Base-by-base conservation (phyloP, 2,113 vertebrate genomes). In the Lathamus discolor region DNA sequence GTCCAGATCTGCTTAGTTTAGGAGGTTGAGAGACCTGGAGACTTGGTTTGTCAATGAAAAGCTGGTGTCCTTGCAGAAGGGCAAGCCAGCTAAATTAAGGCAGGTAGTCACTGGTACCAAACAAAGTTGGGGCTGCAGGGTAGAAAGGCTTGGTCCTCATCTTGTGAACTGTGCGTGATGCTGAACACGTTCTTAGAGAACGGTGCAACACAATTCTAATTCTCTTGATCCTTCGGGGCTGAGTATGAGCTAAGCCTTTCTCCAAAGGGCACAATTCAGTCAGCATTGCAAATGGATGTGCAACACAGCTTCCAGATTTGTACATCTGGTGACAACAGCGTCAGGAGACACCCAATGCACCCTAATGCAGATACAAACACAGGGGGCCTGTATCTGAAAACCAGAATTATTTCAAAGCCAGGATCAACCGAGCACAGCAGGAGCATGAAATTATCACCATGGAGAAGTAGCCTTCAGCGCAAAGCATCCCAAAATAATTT, bases 221-320 rank as follows among this genome's bases (percentile, higher is more conserved):
- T 41, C 33, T 29, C 15, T 49, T 24, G 41, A 39, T 33, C 33
- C 59, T 49, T 80, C 44, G 0, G 0, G 74, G 73, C 33, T 35
- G 2, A 70, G 49, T 2, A 0, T 28, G 62, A 78, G 39, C 51
- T 73, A 73, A 94, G 15, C 23, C 23, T 35, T 39, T 29, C 17
- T 63, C 12, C 49, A 20, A 86, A 84, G 73, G 25, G 44, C 33
- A 70, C 44, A 33, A 23, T 25, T 43, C 3, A 1, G 31, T 4
- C 4, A 2, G 66, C 41, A 33, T 75, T 0, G 0, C 14, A 9
- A 59, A 3, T 6, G 14, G 54, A 39, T 4, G 2, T 37, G 41
- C 16, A 22, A 29, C 23, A 43, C 46, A 59, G 16, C 67, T 43
- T 72, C 52, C 51, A 52, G 77, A 62, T 27, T 29, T 13, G 6